Evolutionary conservation across 2,888 invertebrate genomes (phyloP), one percentile per base, ranked within the genome.

Genomic region (Patella caerulea): DNA sequence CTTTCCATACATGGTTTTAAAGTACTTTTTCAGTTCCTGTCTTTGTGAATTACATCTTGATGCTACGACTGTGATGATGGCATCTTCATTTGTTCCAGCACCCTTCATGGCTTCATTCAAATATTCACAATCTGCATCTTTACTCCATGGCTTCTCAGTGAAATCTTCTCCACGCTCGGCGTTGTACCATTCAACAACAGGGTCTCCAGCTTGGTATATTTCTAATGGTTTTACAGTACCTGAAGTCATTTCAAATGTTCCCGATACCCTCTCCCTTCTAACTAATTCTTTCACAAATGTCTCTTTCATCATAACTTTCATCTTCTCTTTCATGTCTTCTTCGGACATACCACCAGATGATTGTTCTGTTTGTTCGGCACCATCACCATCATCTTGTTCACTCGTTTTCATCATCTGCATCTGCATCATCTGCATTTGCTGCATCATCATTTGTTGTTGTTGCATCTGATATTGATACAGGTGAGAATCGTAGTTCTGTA

Each of bases 41-140:
- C 98, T 94, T 92, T 99, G 98, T 54, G 94, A 94, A 89, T 97
- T 97, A 83, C 95, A 95, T 74, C 98, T 94, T 83, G 94, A 94
- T 12, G 96, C 94, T 72, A 98, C 93, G 15, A 98, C 95, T 85
- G 95, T 94, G 79, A 97, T 97, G 86, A 98, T 95, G 0, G 96
- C 94, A 88, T 95, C 95, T 91, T 98, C 98, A 90, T 98, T 96
- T 0, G 98, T 98, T 89, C 91, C 91, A 15, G 86, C 72, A 15
- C 90, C 90, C 79, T 88, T 89, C 88, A 90, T 90, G 24, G 89
- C 88, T 52, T 84, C 81, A 29, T 85, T 77, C 9, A 90, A 79
- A 69, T 87, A 88, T 81, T 85, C 85, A 78, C 86, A 86, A 78
- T 90, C 90, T 15, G 77, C 81, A 77, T 90, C 89, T 9, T 84